Base-by-base conservation (phyloP, 2,888 invertebrate species). In the Scaeva pyrastri region DNA sequence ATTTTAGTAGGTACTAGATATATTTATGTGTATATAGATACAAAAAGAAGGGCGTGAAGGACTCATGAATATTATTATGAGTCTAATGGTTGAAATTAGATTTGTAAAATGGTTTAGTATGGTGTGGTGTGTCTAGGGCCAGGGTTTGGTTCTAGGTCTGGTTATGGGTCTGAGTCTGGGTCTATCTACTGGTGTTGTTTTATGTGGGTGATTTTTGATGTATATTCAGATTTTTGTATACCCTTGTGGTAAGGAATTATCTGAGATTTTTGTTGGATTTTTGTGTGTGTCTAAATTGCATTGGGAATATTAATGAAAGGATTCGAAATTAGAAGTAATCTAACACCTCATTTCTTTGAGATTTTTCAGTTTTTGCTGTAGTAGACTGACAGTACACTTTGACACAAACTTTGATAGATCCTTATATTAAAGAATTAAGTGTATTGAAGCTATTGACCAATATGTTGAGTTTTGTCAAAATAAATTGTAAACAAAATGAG, bases 61-160 rank as follows among this genome's bases (percentile, higher is more conserved):
- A 82, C 82, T 86, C 78, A 86, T 86, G 86, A 86, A 82, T 86
- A 72, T 78, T 86, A 75, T 78, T 82, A 82, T 86, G 77, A 82
- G 74, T 82, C 73, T 82, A 86, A 86, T 82, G 86, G 86, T 74
- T 82, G 52, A 74, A 86, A 86, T 86, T 82, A 82, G 86, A 82
- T 82, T 82, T 86, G 52, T 74, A 45, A 52, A 55, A 62, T 31
- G 14, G 14, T 43, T 5, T 43, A 43, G 4, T 14, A 43, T 68
- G 80, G 52, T 76, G 73, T 72, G n/a, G n/a, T n/a, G n/a, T n/a
- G n/a, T n/a, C n/a, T n/a, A n/a, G n/a, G n/a, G n/a, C n/a, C n/a
- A n/a, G n/a, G n/a, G n/a, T n/a, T n/a, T n/a, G n/a, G n/a, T n/a
- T n/a, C n/a, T n/a, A n/a, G n/a, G n/a, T n/a, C n/a, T n/a, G n/a